These are phyloP conservation scores for Bombus balteatus DNA, from an alignment of 1,140 invertebrate species.

Conservation along the genomic window DNA sequence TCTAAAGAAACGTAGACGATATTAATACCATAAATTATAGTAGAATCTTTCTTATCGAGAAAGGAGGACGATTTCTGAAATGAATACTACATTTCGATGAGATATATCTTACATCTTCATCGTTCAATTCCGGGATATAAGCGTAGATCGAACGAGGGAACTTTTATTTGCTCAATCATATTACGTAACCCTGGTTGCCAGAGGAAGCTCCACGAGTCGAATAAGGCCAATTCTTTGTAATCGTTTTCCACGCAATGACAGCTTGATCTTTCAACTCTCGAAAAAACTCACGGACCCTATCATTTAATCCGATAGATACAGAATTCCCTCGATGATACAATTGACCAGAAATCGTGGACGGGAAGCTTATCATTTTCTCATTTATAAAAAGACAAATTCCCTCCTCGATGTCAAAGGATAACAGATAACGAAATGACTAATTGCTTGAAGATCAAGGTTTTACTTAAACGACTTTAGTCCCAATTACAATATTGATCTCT, in stretches of 20 bases:
- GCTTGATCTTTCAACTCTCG: constrained; percentile 19
- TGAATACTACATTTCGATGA: background rate
- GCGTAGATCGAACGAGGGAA: constrained; percentile 24
- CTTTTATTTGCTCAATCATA: constrained; percentile 61
- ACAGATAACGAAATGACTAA: background rate
- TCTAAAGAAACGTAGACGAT: background rate
- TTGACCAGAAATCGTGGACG: background rate
- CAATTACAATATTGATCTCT: background rate
- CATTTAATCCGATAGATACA: background rate
- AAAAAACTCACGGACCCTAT: background rate
- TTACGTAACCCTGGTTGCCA: constrained; percentile 31
- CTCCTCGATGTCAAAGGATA: background rate
- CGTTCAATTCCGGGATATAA: constrained; percentile 48
- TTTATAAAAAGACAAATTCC: background rate
- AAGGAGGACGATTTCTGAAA: background rate
- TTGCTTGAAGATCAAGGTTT: background rate
- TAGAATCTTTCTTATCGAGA: background rate
- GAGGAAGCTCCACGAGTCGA: constrained; percentile 5
- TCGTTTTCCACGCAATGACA: constrained; percentile 52
- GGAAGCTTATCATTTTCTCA: background rate
- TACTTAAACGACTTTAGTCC: background rate
- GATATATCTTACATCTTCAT: constrained; percentile 33
- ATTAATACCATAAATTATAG: background rate
- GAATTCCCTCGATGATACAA: background rate
- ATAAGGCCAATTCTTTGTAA: constrained; percentile 35